These are phyloP conservation scores for Cheilosia pagana DNA, from an alignment of 2,888 invertebrate species.

Conservation along the genomic window DNA sequence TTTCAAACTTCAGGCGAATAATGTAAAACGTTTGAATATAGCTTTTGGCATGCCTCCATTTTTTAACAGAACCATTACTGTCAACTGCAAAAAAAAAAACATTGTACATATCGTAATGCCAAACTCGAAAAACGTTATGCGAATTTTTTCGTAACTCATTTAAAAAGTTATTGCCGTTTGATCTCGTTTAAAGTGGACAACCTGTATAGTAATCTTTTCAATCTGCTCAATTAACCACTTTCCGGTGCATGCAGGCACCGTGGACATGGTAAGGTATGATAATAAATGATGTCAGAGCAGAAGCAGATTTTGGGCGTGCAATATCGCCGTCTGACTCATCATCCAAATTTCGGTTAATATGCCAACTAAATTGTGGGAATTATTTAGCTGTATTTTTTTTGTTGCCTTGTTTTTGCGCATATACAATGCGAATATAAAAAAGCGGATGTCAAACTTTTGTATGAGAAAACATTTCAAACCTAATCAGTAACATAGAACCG, in stretches of 20 bases:
- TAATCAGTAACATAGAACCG: too few relatives aligned
- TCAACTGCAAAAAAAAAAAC: too few relatives aligned
- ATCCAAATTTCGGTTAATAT: not conserved
- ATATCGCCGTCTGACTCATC: not conserved
- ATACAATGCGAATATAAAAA: not conserved
- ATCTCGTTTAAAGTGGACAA: slow-evolving; percentile 6
- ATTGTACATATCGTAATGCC: not conserved
- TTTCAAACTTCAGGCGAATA: too few relatives aligned
- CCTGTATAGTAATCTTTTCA: not conserved
- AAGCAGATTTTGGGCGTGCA: not conserved
- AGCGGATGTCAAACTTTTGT: too few relatives aligned
- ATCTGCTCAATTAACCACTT: not conserved
- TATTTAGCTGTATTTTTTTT: not conserved
- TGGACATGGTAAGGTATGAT: not conserved
- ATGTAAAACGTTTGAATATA: too few relatives aligned
- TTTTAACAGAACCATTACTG: not conserved
- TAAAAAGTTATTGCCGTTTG: not conserved
- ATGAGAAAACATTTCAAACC: too few relatives aligned
- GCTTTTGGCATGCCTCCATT: not conserved
- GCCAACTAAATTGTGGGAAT: not conserved
- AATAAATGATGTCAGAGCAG: not conserved
- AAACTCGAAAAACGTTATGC: not conserved
- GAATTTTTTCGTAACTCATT: not conserved
- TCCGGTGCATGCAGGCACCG: not conserved
- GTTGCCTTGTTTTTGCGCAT: too few relatives aligned